phyloP scores from a whole-genome alignment of 1,140 invertebrate genomes.

The Temnothorax nylanderi region DNA sequence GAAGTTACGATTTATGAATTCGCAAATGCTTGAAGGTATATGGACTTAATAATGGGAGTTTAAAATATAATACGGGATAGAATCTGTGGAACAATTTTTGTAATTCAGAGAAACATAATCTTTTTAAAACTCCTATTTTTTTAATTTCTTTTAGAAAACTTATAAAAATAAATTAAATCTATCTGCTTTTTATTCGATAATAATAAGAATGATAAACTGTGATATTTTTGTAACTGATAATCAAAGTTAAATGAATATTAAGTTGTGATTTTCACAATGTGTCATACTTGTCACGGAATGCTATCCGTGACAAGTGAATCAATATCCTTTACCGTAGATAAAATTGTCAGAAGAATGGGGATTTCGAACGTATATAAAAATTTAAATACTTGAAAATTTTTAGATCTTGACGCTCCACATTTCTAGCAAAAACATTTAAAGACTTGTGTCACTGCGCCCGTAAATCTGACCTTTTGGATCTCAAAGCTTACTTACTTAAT shows the following conservation, averaged over 20 bases:
- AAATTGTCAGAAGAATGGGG: background rate
- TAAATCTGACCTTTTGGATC: slow-evolving; percentile 19
- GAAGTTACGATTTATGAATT: slow-evolving; percentile 40
- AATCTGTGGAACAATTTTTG: background rate
- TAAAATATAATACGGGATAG: background rate
- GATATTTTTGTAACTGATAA: background rate
- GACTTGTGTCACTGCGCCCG: background rate
- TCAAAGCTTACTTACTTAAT: slow-evolving; percentile 29
- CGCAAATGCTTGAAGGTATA: background rate
- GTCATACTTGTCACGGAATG: background rate
- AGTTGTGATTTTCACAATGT: background rate
- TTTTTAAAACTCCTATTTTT: slow-evolving; percentile 1
- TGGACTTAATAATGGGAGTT: slow-evolving; percentile 17
- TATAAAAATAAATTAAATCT: background rate
- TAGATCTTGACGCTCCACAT: background rate
- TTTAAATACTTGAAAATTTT: background rate
- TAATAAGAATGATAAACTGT: background rate
- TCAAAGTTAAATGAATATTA: background rate
- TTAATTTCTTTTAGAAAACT: background rate
- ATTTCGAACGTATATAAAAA: background rate
- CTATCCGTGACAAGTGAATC: background rate
- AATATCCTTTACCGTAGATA: background rate
- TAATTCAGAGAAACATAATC: background rate
- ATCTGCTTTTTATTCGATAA: background rate
- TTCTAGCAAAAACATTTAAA: slow-evolving; percentile 30